These are phyloP conservation scores for Anoura caudifer DNA, from an alignment of 2,113 vertebrate species.

Conservation along the genomic window DNA sequence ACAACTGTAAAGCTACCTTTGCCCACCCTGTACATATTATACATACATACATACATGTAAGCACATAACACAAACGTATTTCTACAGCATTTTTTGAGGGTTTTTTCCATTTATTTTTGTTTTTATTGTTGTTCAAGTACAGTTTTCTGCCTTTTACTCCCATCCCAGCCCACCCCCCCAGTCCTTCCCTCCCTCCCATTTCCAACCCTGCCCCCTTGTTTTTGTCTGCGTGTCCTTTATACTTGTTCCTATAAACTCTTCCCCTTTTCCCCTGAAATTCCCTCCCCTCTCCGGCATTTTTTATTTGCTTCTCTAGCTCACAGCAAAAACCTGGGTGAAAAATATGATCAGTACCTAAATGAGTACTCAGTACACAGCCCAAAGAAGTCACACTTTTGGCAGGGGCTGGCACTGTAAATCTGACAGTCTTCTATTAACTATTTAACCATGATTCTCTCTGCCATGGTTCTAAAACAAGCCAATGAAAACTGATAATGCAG, in stretches of 20 bases:
- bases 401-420: not conserved
- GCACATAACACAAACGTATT: not conserved
- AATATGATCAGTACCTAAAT: not conserved
- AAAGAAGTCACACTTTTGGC: not conserved
- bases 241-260: too few relatives aligned
- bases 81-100: not conserved
- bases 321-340: not conserved
- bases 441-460: conserved; percentile 24
- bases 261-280: too few relatives aligned
- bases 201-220: too few relatives aligned
- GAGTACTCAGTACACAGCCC: not conserved
- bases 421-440: conserved; percentile 37
- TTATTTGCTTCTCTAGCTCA: not conserved
- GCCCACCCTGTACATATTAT: not conserved
- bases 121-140: too few relatives aligned
- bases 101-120: too few relatives aligned
- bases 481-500: not conserved
- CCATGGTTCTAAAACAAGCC: conserved; percentile 29
- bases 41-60: not conserved
- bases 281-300: not conserved
- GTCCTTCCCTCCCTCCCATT: too few relatives aligned
- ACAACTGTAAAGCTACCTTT: not conserved
- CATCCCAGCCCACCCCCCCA: too few relatives aligned
- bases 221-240: too few relatives aligned
- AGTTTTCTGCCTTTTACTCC: too few relatives aligned